Conservation (phyloP, 2,888 invertebrate genomes). For the Diarsia mendica region DNA sequence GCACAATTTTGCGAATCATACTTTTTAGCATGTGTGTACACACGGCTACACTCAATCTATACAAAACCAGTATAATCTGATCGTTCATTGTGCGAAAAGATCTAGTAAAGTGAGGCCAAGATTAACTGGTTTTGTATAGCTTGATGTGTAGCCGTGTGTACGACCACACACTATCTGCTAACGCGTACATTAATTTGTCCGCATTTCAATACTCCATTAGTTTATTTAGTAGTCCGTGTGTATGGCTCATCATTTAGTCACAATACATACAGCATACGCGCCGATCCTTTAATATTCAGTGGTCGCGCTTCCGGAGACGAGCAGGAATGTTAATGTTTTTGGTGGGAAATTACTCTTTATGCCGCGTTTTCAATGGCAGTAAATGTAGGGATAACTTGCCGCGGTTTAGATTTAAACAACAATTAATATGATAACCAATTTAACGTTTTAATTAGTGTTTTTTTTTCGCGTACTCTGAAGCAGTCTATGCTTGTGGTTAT, state of each 20-base stretch:
- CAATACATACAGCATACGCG: conserved; percentile 49
- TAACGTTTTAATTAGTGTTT: neutral
- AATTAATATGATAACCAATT: neutral
- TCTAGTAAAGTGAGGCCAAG: too few relatives aligned
- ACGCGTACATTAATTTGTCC: neutral
- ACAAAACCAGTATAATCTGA: too few relatives aligned
- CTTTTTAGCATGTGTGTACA: neutral
- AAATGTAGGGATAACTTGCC: conserved; percentile 2
- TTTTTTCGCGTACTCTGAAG: neutral
- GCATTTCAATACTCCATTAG: conserved; percentile 30
- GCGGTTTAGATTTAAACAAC: neutral
- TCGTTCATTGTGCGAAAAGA: too few relatives aligned
- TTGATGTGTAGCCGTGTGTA: too few relatives aligned
- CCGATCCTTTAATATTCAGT: conserved; percentile 72
- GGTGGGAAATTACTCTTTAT: conserved; percentile 71
- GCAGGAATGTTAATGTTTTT: conserved; percentile 72
- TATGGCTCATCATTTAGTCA: conserved; percentile 62
- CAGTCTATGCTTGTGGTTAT: neutral
- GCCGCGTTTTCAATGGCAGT: conserved; percentile 6
- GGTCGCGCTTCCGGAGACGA: conserved; percentile 75
- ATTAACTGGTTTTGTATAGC: too few relatives aligned
- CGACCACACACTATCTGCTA: neutral
- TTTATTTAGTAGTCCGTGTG: conserved; percentile 35
- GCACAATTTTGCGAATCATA: neutral
- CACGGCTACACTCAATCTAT: too few relatives aligned